Conservation (phyloP, 2,888 invertebrate species). For the Malacosoma neustria region DNA sequence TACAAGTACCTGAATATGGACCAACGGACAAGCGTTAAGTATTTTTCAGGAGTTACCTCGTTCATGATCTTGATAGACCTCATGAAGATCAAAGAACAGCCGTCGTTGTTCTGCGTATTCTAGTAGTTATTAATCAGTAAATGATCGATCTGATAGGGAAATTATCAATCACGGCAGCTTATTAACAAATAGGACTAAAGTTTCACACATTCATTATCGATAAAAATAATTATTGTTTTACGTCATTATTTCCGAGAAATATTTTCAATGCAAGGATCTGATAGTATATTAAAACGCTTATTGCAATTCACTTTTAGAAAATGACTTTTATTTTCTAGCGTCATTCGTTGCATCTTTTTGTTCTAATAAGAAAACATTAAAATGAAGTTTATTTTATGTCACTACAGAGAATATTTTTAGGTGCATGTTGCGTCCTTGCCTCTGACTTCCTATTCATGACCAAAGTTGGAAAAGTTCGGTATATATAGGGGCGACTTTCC, state of each 20-base stretch:
- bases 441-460: too few relatives aligned
- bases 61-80: background rate
- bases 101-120: background rate
- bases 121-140: conserved; percentile 11
- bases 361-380: too few relatives aligned
- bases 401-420: too few relatives aligned
- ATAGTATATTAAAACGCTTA: background rate
- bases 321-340: background rate
- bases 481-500: too few relatives aligned
- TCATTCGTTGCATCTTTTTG: too few relatives aligned
- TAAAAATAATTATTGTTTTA: conserved; percentile 31
- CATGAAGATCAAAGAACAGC: background rate
- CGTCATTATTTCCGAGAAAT: conserved; percentile 37
- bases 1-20: too few relatives aligned
- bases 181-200: conserved; percentile 21
- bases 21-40: background rate
- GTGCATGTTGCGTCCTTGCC: too few relatives aligned
- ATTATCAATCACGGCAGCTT: conserved; percentile 26
- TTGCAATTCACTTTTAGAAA: background rate
- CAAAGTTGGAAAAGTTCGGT: too few relatives aligned
- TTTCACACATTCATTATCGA: conserved; percentile 25
- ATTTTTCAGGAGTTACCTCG: background rate
- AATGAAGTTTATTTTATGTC: too few relatives aligned
- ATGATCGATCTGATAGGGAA: conserved; percentile 24
- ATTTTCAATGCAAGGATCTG: conserved; percentile 14